Evolutionary conservation across 1,140 invertebrate genomes (phyloP), one percentile per base, ranked within the genome.

Genomic region (Kradibia gibbosae): DNA sequence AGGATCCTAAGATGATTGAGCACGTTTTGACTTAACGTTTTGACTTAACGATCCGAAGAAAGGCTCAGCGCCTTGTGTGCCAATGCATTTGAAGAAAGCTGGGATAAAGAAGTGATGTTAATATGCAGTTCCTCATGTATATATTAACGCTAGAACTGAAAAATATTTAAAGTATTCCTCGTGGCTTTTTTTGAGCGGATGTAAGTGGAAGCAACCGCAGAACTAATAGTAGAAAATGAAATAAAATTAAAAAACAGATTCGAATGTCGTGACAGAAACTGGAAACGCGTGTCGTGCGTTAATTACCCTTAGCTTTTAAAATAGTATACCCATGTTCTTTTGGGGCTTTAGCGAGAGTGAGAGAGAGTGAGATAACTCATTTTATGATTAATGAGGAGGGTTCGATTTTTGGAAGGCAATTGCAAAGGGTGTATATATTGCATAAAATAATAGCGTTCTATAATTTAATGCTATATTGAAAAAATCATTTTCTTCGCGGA

Each of bases 241-340:
- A n/a, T n/a, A n/a, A n/a, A n/a, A n/a, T n/a, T n/a, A n/a, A 39
- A 57, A 55, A 57, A 78, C 13, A 62, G 7, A 48, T 25, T 45
- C 22, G 42, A 53, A 78, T 53, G 42, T 50, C 20, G 55, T 76
- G 1, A 55, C 39, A 55, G 75, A 65, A 74, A 77, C 20, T 45
- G 76, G 62, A 57, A 78, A 48, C 42, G 45, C 57, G 48, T 55
- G 74, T 39, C n/a, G 34, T 17, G 34, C 13, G 55, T 70, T 78
- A 55, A 78, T 70, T 70, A n/a, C 34, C 34, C 62, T 67, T 39
- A 22, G 17, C 13, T 67, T 67, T 36, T 39, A 67, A 67, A 67
- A n/a, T n/a, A 39, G n/a, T 67, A 36, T n/a, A 39, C 62, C 22
- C 34, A 10, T 39, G 62, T 0, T 67, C 20, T n/a, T 28, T 67